These are phyloP conservation scores for Otus sunia DNA, from an alignment of 2,113 vertebrate species.

Conservation along the genomic window DNA sequence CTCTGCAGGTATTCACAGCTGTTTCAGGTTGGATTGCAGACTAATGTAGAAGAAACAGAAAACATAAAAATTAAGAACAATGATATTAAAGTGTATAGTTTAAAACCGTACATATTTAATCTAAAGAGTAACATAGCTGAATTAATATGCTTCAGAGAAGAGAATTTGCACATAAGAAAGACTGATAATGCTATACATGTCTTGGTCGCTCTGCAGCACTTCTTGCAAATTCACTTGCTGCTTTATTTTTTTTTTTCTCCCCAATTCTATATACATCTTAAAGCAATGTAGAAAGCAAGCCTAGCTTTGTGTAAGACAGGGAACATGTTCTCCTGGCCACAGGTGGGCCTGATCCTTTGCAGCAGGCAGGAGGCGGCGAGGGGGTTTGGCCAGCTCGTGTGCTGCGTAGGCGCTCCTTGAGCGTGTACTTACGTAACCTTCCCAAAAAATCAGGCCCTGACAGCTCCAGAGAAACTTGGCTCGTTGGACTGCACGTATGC, in stretches of 20 bases:
- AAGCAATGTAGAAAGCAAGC: neutral
- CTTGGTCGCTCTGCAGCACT: neutral
- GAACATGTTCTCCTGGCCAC: neutral
- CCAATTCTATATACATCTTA: neutral
- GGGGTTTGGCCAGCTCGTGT: neutral
- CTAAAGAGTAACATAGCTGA: neutral
- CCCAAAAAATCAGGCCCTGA: constrained; percentile 47
- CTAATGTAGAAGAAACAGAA: neutral
- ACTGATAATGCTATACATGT: accelerated
- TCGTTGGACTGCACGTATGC: neutral
- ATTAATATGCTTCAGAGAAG: neutral
- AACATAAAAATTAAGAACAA: neutral
- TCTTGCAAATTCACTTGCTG: neutral
- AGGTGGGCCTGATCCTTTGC: neutral
- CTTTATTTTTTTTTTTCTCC: neutral
- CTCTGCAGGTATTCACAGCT: neutral
- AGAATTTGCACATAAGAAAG: neutral
- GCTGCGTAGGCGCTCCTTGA: constrained; percentile 22
- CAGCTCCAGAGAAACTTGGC: constrained; percentile 60
- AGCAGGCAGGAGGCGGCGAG: neutral
- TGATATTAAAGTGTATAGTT: neutral
- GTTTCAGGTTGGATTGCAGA: neutral
- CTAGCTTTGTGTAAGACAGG: neutral
- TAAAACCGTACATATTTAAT: neutral
- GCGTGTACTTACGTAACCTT: neutral